Base-by-base conservation (phyloP, 2,888 invertebrate genomes). In the Megaustenia siamemsis region DNA sequence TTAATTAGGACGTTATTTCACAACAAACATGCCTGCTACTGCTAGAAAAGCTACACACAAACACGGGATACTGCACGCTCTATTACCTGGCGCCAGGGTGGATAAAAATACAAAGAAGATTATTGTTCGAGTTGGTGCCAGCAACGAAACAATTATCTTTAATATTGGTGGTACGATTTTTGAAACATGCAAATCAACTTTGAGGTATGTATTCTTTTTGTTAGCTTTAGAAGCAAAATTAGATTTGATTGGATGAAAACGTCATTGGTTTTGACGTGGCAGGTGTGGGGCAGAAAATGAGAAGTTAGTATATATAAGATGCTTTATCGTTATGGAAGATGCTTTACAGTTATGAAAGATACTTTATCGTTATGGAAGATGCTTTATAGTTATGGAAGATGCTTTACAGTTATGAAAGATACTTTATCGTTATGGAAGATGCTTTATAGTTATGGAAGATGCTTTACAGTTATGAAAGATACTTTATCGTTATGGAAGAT, bases 111-210 rank as follows among this genome's bases (percentile, higher is more conserved):
- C 79, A 21, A 75, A 83, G 28, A 86, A 83, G 53, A 84, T 88
- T 10, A 63, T 84, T 18, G 78, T 86, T 63, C 82, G 86, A 66
- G 66, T 82, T 4, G 82, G 77, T 18, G 82, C 84, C 0, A 69
- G 77, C 21, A 86, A 76, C n/a, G 88, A 88, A 82, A 89, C 88
- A 0, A 69, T 92, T 6, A 80, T 86, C 12, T 91, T 92, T 83
- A 92, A 92, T 73, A 87, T 92, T 1, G 91, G 92, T 1, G 92
- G 92, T 0, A 87, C 87, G 3, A 86, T 81, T 76, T 92, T 91
- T 69, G 91, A 92, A 85, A 92, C 91, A 0, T 90, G 90, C 86
- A 88, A 87, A 38, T 88, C 90, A 3, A 92, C 91, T 0, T 71
- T 88, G 24, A 73, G 84, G 84, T 84, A 73, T 10, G 68, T 73